These are phyloP conservation scores for Panthera uncia DNA, from an alignment of 2,113 vertebrate genomes.

Conservation along the genomic window DNA sequence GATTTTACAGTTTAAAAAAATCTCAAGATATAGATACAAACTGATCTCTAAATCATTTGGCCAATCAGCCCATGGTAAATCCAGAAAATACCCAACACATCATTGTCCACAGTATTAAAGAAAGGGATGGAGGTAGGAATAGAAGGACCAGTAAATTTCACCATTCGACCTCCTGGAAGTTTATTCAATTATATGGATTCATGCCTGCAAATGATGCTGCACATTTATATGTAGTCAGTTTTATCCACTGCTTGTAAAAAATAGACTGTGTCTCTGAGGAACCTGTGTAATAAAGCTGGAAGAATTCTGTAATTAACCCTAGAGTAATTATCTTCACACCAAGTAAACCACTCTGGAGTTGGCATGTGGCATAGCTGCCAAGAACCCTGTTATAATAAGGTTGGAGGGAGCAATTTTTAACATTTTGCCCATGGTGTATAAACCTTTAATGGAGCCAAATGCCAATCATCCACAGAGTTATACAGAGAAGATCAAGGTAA, in stretches of 20 bases:
- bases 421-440: conserved; percentile 39
- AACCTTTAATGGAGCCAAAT: conserved; percentile 61
- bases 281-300: conserved; percentile 50
- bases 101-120: not conserved
- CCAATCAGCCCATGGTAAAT: not conserved
- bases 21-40: not conserved
- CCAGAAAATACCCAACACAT: not conserved
- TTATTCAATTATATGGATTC: not conserved
- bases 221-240: not conserved
- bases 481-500: not conserved
- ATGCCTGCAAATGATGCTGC: not conserved
- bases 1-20: not conserved
- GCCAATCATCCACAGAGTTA: not conserved
- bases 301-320: conserved; percentile 69
- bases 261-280: conserved; percentile 37
- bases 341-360: conserved; percentile 49
- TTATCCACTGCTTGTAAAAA: not conserved
- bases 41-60: not conserved
- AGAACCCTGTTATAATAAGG: conserved; percentile 51
- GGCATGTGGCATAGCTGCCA: conserved; percentile 56
- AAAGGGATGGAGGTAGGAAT: not conserved
- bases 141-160: not conserved
- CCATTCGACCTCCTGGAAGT: not conserved
- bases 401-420: conserved; percentile 49
- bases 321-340: conserved; percentile 66